A percentile compares a stretch with the other conserved stretches of the same genome.
These are phyloP conservation scores for Nemurella pictetii DNA, from an alignment of 2,888 invertebrate species.

Conservation along the genomic window DNA sequence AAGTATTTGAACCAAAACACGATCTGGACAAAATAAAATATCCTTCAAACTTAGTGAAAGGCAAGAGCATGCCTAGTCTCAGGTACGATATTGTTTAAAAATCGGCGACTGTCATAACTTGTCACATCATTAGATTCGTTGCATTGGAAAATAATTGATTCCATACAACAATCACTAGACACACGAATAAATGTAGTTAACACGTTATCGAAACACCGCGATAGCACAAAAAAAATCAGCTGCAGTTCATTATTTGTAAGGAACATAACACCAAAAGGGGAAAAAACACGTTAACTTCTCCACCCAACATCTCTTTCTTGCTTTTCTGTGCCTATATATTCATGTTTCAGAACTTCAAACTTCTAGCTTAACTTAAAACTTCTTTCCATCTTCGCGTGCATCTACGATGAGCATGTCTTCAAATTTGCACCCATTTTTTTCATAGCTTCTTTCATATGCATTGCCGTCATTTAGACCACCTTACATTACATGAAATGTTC, in stretches of 20 bases:
- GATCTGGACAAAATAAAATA: conserved; percentile 57
- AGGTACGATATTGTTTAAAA: conserved; percentile 72
- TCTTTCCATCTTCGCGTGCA: not conserved
- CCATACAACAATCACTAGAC: no score
- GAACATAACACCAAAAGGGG: no score
- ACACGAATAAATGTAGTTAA: no score
- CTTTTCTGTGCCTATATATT: not conserved
- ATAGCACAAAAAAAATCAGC: no score
- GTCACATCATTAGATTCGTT: no score
- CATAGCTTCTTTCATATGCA: not conserved
- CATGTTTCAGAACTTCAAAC: not conserved
- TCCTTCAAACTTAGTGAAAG: conserved; percentile 79
- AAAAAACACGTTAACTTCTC: no score
- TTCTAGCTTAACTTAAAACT: not conserved
- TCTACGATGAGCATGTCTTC: not conserved
- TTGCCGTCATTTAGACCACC: not conserved
- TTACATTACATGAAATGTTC: not conserved
- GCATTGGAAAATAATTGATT: no score
- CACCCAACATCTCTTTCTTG: no score
- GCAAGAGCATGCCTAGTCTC: conserved; percentile 95
- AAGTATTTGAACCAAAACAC: conserved; percentile 59
- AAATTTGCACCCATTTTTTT: not conserved
- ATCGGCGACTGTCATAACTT: no score
- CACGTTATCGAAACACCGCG: no score
- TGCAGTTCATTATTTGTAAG: no score